phyloP scores from a whole-genome alignment of 2,797 vertebrate species.

The Petrocephalus sullivani region DNA sequence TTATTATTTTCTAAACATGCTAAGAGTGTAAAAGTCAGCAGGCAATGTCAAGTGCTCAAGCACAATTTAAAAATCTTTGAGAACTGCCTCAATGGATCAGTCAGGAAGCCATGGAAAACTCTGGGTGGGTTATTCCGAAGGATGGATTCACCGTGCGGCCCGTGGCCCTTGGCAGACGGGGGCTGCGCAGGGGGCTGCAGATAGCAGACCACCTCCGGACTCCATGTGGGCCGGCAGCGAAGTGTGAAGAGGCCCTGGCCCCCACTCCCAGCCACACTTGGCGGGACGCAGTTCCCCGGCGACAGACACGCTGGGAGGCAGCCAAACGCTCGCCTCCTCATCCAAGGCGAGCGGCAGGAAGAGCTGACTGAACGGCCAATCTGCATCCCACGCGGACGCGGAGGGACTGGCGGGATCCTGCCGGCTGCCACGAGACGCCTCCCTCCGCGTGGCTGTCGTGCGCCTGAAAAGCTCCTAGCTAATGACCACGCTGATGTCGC shows the following conservation, averaged over 20 bases:
- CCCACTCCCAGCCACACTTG: neutral
- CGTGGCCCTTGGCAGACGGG: neutral
- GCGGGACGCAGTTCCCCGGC: neutral
- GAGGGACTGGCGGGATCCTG: neutral
- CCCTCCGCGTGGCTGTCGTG: neutral
- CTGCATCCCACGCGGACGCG: neutral
- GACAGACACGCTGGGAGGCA: neutral
- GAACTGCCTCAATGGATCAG: neutral
- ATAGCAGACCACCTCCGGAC: neutral
- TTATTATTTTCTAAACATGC: neutral
- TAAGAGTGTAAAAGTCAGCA: neutral
- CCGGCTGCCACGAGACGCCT: neutral
- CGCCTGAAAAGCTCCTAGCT: neutral
- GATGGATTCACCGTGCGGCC: neutral
- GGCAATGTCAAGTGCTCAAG: neutral
- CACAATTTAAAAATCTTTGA: neutral
- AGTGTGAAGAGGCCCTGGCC: neutral
- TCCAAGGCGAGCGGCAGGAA: neutral
- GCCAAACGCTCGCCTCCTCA: neutral
- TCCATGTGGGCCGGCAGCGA: neutral
- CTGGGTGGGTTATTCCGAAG: neutral
- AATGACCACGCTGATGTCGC: neutral
- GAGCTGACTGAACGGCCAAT: neutral
- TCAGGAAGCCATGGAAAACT: neutral
- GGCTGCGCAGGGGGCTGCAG: neutral